Evolutionary conservation across 2,113 vertebrate genomes (phyloP), one percentile per base, ranked within the genome.

Genomic region (Neolamprologus falcicula): DNA sequence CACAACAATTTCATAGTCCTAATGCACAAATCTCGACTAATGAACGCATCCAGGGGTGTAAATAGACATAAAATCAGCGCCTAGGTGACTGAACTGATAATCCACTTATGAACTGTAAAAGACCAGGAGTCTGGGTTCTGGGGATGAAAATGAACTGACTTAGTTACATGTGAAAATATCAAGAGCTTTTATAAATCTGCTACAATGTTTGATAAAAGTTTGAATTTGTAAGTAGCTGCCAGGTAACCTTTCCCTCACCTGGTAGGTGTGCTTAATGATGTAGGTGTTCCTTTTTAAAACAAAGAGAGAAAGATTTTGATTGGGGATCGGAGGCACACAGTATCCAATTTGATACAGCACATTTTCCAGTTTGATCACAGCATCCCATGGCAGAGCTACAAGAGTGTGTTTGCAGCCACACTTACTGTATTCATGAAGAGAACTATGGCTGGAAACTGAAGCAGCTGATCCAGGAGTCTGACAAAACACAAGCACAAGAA

Each of bases 381-480:
- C 31, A 14, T 3, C 14, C 13, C 5, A 6, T 33, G 10, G 13
- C 26, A 35, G 14, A 57, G 35, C 4, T 9, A 52, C 3, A 71
- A 31, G 28, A 26, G 19, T 1, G 4, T 85, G 19, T 57, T 19
- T 55, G 45, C n/a, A 86, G 28, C 4, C 16, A 52, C 3, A 95
- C 96, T 96, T 92, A 97, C 97, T 92, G 55, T 90, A 90, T 71
- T 95, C 94, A 17, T 91, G 93, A 42, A 94, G 37, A 84, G 95
- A 96, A 73, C 92, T 92, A 3, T 89, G 90, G 82, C 91, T 95
- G 26, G 95, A 96, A 14, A 92, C 35, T 5, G 96, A 92, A 24
- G 92, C 80, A 6, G 83, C 82, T 17, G 96, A 96, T 90, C 93
- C 94, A 86, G 96, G 95, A 86, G 95, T 96, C 96, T 97, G 82